Evolutionary conservation across 2,797 vertebrate genomes (phyloP), one percentile per base, ranked within the genome.

Genomic region (Pogoniulus pusillus): DNA sequence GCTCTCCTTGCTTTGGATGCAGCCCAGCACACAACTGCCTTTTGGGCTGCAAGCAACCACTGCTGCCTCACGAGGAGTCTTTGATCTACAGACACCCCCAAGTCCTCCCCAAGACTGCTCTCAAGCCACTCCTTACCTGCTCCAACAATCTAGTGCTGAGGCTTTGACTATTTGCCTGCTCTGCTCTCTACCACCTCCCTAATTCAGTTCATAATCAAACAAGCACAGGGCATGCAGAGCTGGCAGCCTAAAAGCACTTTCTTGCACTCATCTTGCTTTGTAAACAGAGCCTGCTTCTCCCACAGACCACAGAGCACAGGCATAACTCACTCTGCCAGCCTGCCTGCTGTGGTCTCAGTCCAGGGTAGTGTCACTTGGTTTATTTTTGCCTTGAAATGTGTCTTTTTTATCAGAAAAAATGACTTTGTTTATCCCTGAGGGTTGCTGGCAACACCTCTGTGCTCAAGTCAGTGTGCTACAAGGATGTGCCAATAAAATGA

Each of bases 221-320:
- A 91, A 82, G 79, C 66, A 79, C 59, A 12, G 35, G 34, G 77
- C 68, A 72, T 63, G 91, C 90, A 85, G 35, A 90, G 76, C 43
- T 94, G 93, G 94, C 89, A 91, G 89, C 82, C 93, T 94, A 94
- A 94, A 95, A 95, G 92, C 70, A 75, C 62, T 77, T 86, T 89
- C 79, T 80, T 77, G 72, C 13, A 34, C 51, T n/a, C n/a, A n/a
- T 51, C 80, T 76, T 83, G 47, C 79, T 91, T 77, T 85, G 19
- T 93, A 95, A 94, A 94, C 47, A 85, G 75, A 65, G 22, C 30
- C 47, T 74, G 55, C 32, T 72, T 90, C 54, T 82, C 37, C 32
- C 37, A 83, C 91, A 81, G 94, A 93, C 86, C 63, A 69, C 19
- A 58, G 57, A 75, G 60, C n/a, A 16, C 35, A 64, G 71, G 59